These are phyloP conservation scores for Lithosia quadra DNA, from an alignment of 2,888 invertebrate species.

Conservation along the genomic window DNA sequence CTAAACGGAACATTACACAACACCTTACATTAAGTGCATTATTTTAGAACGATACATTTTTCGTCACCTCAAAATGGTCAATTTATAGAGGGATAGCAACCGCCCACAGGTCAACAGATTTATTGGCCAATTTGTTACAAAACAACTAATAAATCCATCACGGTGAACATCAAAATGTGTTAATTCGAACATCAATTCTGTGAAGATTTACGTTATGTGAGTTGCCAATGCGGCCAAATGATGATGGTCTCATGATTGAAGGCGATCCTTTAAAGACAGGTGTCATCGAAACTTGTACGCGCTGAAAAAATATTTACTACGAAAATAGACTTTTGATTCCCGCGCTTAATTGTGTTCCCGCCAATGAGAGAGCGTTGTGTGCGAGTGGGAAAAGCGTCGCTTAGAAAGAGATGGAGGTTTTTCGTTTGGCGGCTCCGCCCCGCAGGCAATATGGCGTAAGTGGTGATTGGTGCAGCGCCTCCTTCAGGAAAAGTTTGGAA, in stretches of 20 bases:
- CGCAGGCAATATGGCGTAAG: constrained; percentile 89
- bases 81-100: constrained; percentile 45
- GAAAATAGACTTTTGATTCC: constrained; percentile 86
- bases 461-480: constrained; percentile 87
- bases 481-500: constrained; percentile 79
- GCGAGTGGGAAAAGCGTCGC: constrained; percentile 68
- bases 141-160: constrained; percentile 82
- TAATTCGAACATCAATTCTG: constrained; percentile 79
- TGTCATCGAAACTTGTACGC: constrained; percentile 66
- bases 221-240: constrained; percentile 63
- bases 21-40: constrained; percentile 23
- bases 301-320: constrained; percentile 85
- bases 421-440: constrained; percentile 83
- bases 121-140: constrained; percentile 73
- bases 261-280: constrained; percentile 60
- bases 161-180: constrained; percentile 72
- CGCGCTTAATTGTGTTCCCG: constrained; percentile 84
- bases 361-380: constrained; percentile 78
- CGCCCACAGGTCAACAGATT: constrained; percentile 74
- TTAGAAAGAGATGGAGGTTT: constrained; percentile 66
- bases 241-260: constrained; percentile 55
- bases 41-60: constrained; percentile 54
- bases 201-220: constrained; percentile 77
- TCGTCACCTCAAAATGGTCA: constrained; percentile 57
- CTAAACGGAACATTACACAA: constrained; percentile 29